phyloP scores from a whole-genome alignment of 2,888 invertebrate species.

The Neocrepidodera transversa region DNA sequence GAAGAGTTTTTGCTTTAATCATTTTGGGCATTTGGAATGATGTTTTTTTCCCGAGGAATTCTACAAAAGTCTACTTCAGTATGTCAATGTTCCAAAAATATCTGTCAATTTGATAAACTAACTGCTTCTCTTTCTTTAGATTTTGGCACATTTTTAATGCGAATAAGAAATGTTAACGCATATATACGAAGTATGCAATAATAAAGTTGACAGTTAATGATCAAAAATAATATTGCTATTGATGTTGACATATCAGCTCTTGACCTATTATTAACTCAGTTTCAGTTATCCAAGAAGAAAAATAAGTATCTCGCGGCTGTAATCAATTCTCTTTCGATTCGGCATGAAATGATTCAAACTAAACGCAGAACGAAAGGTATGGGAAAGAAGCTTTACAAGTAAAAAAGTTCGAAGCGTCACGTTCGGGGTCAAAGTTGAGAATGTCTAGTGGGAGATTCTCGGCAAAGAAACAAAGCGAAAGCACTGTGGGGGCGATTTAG shows the following conservation, averaged over 20 bases:
- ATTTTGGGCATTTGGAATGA: neutral
- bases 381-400: constrained; percentile 36
- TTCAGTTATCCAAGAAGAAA: neutral
- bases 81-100: no score
- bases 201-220: no score
- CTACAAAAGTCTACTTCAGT: no score
- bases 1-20: neutral
- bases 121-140: no score
- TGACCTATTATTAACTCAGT: no score
- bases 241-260: no score
- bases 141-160: no score
- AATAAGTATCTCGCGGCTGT: neutral
- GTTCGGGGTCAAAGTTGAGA: constrained; percentile 45
- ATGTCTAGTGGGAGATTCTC: constrained; percentile 32
- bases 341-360: constrained; percentile 13
- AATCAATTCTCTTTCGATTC: constrained; percentile 7
- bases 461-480: constrained; percentile 24
- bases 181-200: no score
- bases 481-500: constrained; percentile 13
- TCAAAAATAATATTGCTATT: no score
- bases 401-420: constrained; percentile 39
- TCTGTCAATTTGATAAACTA: no score
- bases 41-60: no score
- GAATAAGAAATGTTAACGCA: no score
- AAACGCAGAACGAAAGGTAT: constrained; percentile 26